Evolutionary conservation across 92 coral and sea anemone genomes (phyloP), one percentile per base, ranked within the genome.

Genomic region (Epizoanthus stellaris): DNA sequence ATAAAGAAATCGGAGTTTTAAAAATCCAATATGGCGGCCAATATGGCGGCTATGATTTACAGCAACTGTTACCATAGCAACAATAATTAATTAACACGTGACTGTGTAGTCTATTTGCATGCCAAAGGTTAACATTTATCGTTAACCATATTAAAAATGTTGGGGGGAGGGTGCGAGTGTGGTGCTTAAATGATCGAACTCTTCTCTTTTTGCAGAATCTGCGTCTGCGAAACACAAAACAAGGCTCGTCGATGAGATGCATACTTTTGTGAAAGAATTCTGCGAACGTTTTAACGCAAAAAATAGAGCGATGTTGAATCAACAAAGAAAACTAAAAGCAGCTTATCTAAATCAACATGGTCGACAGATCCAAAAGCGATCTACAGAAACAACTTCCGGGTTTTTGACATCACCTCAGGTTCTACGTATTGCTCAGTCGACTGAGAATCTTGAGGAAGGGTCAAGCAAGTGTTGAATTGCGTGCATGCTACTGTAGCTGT

Each of bases 241-340:
- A 20, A 72, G 11, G 10, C 59, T 72, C 5, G 42, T n/a, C 16
- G 59, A 21, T 25, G 77, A 72, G 23, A 72, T 72, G 77, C 58
- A 72, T 57, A 72, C 20, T 72, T 45, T 72, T 6, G 77, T 72
- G 59, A 72, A 72, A 49, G 36, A 45, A 47, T 72, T 72, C 60
- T 72, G 59, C 38, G 58, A 47, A 49, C 21, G 52, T 7, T 45
- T 72, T n/a, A 40, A 43, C 38, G 34, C 77, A 5, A 43, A 16
- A 49, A 47, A 16, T 72, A 47, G 0, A 43, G 17, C 60, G 23
- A 16, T 72, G 60, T 19, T 72, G 77, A n/a, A 49, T 5, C 47
- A 13, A 10, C 77, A 72, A 25, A 10, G 58, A 72, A 45, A 42
- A 72, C 77, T 42, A 40, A 72, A 57, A 47, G 16, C 20, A 19